phyloP scores from a whole-genome alignment of 1,140 invertebrate genomes.

The Zaprionus gabonicus region DNA sequence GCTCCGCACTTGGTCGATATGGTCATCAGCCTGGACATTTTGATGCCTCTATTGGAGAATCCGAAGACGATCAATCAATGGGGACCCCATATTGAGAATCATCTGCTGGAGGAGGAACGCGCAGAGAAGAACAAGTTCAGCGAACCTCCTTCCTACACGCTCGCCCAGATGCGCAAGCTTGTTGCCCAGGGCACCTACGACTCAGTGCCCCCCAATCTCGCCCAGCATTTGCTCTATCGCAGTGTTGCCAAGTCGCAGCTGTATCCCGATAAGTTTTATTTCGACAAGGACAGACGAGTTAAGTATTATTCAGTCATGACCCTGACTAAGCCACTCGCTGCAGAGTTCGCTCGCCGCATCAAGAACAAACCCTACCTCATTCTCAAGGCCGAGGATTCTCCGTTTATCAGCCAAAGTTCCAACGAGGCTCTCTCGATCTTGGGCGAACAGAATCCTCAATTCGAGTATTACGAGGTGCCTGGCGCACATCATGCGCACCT shows the following conservation, averaged over 20 bases:
- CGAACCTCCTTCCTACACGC: slow-evolving; percentile 87
- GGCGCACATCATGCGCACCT: slow-evolving; percentile 89
- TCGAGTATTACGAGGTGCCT: slow-evolving; percentile 87
- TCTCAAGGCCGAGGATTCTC: slow-evolving; percentile 58
- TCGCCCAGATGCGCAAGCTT: slow-evolving; percentile 85
- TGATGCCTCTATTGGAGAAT: slow-evolving; percentile 80
- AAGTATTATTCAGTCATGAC: slow-evolving; percentile 73
- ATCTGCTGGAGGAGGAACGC: slow-evolving; percentile 57
- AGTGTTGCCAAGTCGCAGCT: slow-evolving; percentile 85
- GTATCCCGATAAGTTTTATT: slow-evolving; percentile 86
- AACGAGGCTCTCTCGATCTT: slow-evolving; percentile 85
- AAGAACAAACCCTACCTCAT: slow-evolving; percentile 61
- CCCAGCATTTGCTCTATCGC: slow-evolving; percentile 86
- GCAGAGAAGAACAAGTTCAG: slow-evolving; percentile 32
- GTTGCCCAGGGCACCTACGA: slow-evolving; percentile 85
- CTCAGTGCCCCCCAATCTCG: slow-evolving; percentile 85
- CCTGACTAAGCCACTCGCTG: slow-evolving; percentile 4
- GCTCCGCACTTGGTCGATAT: slow-evolving; percentile 87
- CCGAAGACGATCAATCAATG: not conserved
- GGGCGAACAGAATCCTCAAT: slow-evolving; percentile 85
- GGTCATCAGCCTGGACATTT: slow-evolving; percentile 87
- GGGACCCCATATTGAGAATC: slow-evolving; percentile 85
- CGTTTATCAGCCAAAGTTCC: not conserved
- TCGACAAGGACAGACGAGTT: slow-evolving; percentile 86
- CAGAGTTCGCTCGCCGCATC: slow-evolving; percentile 57